These are phyloP conservation scores for Leptopilina syphax DNA, from an alignment of 2,888 invertebrate genomes.

Conservation along the genomic window DNA sequence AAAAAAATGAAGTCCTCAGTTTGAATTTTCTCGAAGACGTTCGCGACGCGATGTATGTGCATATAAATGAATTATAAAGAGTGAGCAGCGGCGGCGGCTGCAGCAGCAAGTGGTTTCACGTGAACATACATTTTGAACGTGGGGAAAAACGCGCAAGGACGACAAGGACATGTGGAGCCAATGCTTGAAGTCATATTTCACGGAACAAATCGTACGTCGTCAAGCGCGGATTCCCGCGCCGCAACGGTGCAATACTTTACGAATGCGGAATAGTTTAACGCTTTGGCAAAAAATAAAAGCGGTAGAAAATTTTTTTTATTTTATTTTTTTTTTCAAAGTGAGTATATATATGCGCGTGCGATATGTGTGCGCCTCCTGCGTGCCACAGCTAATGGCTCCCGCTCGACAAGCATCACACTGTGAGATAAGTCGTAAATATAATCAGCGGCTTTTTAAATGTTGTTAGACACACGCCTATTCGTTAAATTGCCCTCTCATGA, in stretches of 20 bases:
- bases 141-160: constrained; percentile 18
- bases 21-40: constrained; percentile 1
- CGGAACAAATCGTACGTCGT: constrained; percentile 37
- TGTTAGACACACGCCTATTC: constrained; percentile 37
- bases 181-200: constrained; percentile 28
- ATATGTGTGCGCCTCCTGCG: constrained; percentile 45
- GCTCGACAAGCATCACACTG: constrained; percentile 49
- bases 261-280: constrained; percentile 36
- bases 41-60: background rate
- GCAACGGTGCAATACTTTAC: constrained; percentile 9
- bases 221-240: constrained; percentile 13
- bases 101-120: background rate
- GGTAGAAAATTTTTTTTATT: too few relatives aligned
- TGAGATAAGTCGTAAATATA: constrained; percentile 65
- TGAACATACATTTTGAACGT: background rate
- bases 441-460: constrained; percentile 61
- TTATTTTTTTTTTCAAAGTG: background rate
- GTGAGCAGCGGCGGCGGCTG: too few relatives aligned
- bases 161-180: constrained; percentile 30
- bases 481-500: constrained; percentile 25
- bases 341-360: constrained; percentile 23
- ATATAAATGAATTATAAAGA: too few relatives aligned
- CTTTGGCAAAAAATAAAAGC: constrained; percentile 22
- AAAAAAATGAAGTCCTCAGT: background rate
- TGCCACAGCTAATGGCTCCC: constrained; percentile 56